Percentiles rank a stretch among this genome's conserved stretches.
These are phyloP conservation scores for Graptemys geographica DNA, from an alignment of 2,797 vertebrate genomes.

Conservation along the genomic window DNA sequence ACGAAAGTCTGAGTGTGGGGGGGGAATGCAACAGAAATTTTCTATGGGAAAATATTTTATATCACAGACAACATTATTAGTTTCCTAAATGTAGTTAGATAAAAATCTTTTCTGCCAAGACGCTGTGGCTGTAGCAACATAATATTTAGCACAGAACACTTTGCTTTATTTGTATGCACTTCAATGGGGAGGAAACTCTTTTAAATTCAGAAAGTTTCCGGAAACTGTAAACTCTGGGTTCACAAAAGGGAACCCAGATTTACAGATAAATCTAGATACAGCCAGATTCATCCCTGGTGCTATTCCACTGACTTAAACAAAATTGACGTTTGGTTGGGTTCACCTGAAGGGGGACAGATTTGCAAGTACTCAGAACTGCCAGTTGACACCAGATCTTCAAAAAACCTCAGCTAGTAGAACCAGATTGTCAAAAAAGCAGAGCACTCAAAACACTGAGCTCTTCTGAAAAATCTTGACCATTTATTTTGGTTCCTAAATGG, in stretches of 20 bases:
- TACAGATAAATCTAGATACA: neutral
- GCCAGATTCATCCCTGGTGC: neutral
- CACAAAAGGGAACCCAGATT: slow-evolving; percentile 19
- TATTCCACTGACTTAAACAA: neutral
- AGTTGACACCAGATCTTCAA: neutral
- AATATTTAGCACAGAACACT: slow-evolving; percentile 34
- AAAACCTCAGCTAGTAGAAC: neutral
- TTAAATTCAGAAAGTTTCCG: slow-evolving; percentile 25
- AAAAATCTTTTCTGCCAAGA: slow-evolving; percentile 62
- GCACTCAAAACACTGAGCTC: accelerated
- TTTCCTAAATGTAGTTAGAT: slow-evolving; percentile 42
- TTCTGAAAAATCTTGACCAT: neutral
- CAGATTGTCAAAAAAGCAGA: neutral
- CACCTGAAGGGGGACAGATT: neutral
- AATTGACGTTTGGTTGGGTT: neutral
- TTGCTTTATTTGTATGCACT: slow-evolving; percentile 11
- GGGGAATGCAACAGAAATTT: slow-evolving; percentile 61
- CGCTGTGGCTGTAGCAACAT: slow-evolving; percentile 46
- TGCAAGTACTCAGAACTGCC: neutral
- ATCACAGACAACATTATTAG: slow-evolving; percentile 53
- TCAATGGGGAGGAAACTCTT: neutral
- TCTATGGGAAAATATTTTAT: slow-evolving; percentile 67
- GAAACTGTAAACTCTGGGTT: neutral
- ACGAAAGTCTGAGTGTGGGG: neutral
- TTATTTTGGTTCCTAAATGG: neutral